Evolutionary conservation across 2,113 vertebrate genomes (phyloP).

Genomic region (Callorhinus ursinus): DNA sequence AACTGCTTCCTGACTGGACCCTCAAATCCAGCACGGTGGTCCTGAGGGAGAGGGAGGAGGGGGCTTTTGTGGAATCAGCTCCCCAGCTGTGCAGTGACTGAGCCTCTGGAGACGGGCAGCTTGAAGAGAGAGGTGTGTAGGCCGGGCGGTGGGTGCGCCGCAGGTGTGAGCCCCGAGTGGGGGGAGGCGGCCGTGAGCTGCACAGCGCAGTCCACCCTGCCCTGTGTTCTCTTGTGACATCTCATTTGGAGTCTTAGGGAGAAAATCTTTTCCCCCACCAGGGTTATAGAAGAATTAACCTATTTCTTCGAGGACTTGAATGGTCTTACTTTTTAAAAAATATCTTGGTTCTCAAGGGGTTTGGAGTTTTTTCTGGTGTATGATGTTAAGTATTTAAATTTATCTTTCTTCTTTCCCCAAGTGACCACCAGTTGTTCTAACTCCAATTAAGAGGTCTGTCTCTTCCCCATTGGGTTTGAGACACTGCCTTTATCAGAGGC

Average conservation of each 20-base stretch:
- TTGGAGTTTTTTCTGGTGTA: not conserved
- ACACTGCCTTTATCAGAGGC: not conserved
- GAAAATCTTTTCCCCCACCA: not conserved
- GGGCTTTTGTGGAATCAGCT: not conserved
- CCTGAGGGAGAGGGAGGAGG: fast-evolving
- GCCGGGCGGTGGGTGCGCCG: not conserved
- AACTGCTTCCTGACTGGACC: not conserved
- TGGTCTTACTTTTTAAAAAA: not conserved
- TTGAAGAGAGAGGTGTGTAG: not conserved
- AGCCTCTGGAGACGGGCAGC: not conserved
- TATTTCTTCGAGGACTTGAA: not conserved
- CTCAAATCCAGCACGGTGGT: fast-evolving
- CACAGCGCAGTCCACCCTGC: not conserved
- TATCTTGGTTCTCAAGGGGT: not conserved
- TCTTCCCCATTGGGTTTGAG: not conserved
- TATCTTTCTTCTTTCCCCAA: not conserved
- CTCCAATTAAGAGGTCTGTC: fast-evolving
- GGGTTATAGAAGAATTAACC: not conserved
- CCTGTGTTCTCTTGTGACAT: not conserved
- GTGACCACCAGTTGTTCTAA: not conserved
- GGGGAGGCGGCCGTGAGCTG: not conserved
- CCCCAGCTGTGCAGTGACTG: not conserved
- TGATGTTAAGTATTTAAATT: not conserved
- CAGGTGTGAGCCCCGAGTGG: not conserved
- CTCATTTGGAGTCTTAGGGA: not conserved